These are phyloP conservation scores for Oopsacas minuta DNA, from an alignment of 37 sponge, comb jelly and placozoan species.

Conservation along the genomic window DNA sequence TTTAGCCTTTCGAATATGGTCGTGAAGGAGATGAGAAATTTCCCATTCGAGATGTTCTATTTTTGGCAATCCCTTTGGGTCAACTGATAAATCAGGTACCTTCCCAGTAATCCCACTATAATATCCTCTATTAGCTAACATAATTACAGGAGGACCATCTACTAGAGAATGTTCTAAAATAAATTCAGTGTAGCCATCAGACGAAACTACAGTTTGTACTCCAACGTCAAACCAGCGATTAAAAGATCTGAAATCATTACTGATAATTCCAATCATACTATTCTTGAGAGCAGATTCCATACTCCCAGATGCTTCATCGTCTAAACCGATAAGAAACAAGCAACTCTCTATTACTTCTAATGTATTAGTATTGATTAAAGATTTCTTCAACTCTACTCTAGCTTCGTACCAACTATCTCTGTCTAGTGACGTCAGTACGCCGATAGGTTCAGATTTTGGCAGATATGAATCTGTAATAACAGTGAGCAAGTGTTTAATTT, in stretches of 20 bases:
- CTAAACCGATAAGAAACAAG: background rate
- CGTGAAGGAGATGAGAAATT: background rate
- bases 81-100: conserved; percentile 21
- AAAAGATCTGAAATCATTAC: background rate
- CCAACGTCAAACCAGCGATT: conserved; percentile 11
- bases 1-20: background rate
- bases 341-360: background rate
- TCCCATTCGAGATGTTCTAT: conserved; percentile 13
- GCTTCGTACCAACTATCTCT: conserved; percentile 4
- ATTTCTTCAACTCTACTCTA: background rate
- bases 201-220: background rate
- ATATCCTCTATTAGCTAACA: background rate
- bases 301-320: background rate
- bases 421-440: background rate
- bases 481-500: background rate
- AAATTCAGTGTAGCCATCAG: background rate
- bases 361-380: background rate
- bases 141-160: background rate
- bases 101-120: background rate
- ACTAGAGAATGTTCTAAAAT: background rate
- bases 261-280: background rate
- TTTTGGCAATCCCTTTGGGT: conserved; percentile 23
- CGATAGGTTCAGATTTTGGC: background rate
- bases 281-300: background rate
- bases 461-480: background rate